These are phyloP conservation scores for Chelonus insularis DNA, from an alignment of 1,140 invertebrate genomes.

Conservation along the genomic window DNA sequence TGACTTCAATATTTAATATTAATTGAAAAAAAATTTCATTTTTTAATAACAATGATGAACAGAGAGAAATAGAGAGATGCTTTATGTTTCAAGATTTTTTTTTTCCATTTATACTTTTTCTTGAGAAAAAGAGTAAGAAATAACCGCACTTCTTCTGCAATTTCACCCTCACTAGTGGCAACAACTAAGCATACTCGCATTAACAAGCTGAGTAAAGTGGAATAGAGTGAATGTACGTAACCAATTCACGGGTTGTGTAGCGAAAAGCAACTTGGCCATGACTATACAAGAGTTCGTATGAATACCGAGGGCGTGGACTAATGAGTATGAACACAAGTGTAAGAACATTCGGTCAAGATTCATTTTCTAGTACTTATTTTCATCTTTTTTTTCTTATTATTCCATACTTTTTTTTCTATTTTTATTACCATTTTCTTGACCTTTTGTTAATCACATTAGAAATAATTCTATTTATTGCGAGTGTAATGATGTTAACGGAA, in stretches of 20 bases:
- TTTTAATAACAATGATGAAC: no score
- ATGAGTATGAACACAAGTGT: slow-evolving; percentile 19
- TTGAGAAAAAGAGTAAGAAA: neutral
- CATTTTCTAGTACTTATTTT: neutral
- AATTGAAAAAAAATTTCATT: no score
- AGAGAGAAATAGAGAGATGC: no score
- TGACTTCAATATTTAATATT: no score
- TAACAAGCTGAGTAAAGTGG: slow-evolving; percentile 12
- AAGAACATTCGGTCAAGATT: slow-evolving; percentile 22
- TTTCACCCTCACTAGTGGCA: slow-evolving; percentile 18
- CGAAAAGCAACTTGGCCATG: neutral
- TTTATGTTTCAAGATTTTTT: neutral
- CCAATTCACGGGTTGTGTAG: slow-evolving; percentile 23
- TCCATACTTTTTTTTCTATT: neutral
- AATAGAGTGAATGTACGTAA: slow-evolving; percentile 13
- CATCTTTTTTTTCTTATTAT: slow-evolving; percentile 2
- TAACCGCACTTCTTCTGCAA: neutral
- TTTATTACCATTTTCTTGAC: no score
- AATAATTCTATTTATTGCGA: no score
- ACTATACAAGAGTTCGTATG: slow-evolving; percentile 7
- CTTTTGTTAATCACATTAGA: no score
- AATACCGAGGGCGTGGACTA: slow-evolving; percentile 19
- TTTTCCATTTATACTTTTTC: neutral
- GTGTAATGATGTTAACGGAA: no score
- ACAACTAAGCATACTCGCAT: slow-evolving; percentile 10